Evolutionary conservation across 2,113 vertebrate species (phyloP), one percentile per base, ranked within the genome.

Genomic region (Pampusana beccarii): DNA sequence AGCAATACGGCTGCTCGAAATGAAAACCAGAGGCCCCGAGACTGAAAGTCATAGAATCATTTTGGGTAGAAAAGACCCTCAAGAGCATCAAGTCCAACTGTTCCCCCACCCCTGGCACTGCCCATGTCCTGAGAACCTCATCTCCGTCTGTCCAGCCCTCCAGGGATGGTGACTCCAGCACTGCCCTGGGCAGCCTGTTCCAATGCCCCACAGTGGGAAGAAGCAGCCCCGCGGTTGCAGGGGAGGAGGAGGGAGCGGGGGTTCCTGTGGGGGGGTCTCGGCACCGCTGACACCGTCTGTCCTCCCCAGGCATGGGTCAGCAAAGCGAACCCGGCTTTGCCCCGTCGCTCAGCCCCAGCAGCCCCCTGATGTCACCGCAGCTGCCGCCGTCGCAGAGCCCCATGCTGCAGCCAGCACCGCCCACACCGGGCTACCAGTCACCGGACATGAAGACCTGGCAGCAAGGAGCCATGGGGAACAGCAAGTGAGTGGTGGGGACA

Each of bases 391-490:
- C 98, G 51, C 99, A 99, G 97, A 99, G 98, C 97, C 98, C 99
- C 95, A 96, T 99, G 98, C 98, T 99, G 78, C 99, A 99, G 96
- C 98, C 98, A 21, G 97, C 98, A 8, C 98, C 98, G 0, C 98
- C 98, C 2, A 93, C 98, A 8, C 97, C 99, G 23, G 98, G 99
- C 80, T 99, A 99, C 97, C 99, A 99, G 98, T 98, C 99, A 18
- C 98, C 99, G 28, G 99, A 99, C 91, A 98, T 99, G 96, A 99
- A 99, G 98, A 98, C 96, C 97, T 99, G 99, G 99, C 99, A 98
- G 97, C 99, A 98, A 96, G 98, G 98, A 54, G 93, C 98, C 80
- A 97, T 99, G 89, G 98, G 97, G 80, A 98, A 95, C 93, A 99
- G 97, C 98, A 98, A 98, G 99, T 99, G 88, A 95, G 4, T 13